Conservation (phyloP, 2,888 invertebrate genomes). For the Norana najaformis region DNA sequence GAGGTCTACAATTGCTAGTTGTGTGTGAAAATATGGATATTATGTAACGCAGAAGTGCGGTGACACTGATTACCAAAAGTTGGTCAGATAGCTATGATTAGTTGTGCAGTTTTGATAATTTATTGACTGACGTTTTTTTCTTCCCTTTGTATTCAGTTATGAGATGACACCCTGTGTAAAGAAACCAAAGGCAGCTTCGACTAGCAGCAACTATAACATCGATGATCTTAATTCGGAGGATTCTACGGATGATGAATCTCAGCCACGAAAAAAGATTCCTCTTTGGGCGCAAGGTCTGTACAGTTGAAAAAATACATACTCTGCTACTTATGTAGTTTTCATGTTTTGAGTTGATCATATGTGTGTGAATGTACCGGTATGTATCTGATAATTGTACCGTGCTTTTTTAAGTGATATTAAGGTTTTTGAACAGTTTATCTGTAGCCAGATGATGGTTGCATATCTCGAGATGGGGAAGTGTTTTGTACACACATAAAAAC, state of each 20-base stretch:
- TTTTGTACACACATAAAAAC: no score
- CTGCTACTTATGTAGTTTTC: no score
- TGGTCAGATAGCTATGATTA: neutral
- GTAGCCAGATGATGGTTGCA: no score
- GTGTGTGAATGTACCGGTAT: neutral
- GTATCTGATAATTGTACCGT: neutral
- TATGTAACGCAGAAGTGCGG: no score
- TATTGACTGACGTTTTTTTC: neutral
- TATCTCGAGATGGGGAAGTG: no score
- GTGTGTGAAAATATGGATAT: no score
- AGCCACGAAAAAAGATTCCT: slow-evolving; percentile 57
- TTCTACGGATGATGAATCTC: slow-evolving; percentile 58
- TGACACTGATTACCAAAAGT: neutral
- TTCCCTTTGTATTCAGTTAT: neutral
- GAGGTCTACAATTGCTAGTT: no score
- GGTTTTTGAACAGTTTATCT: no score
- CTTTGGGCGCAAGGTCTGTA: slow-evolving; percentile 60
- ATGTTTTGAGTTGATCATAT: neutral
- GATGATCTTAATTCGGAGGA: slow-evolving; percentile 58
- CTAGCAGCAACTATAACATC: slow-evolving; percentile 56
- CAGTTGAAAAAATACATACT: no score
- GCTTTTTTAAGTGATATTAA: no score
- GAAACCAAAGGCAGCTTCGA: neutral
- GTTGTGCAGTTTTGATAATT: neutral
- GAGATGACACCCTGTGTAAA: slow-evolving; percentile 29